Evolutionary conservation across 2,888 invertebrate genomes (phyloP), one percentile per base, ranked within the genome.

Genomic region (Oscheius onirici): DNA sequence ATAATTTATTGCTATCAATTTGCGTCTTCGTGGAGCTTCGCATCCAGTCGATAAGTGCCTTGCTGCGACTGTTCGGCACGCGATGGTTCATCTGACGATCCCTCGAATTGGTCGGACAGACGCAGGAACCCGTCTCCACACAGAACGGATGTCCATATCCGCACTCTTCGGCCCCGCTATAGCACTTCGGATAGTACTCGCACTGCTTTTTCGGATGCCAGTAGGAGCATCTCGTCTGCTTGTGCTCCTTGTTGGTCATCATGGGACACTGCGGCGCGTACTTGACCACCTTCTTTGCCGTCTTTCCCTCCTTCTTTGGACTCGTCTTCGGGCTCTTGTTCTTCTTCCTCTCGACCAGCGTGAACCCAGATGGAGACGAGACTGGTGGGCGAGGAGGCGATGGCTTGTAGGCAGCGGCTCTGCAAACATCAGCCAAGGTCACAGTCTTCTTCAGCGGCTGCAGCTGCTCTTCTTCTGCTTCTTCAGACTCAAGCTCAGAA

Each of bases 151-250:
- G 66, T 1, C 17, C 52, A 22, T 66, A 66, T 0, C 66, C 52
- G 54, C 66, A 66, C 5, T 10, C 20, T 3, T 54, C 66, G 15
- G 66, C 66, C 15, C 43, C 54, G 10, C 17, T 10, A 20, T 17
- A 51, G 43, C 66, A 66, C 20, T 20, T 52, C 11, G 66, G 66
- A 13, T 52, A 66, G 41, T 51, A 66, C 17, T 49, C 49, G 26
- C 63, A 63, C 8, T 13, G 17, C 28, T 63, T 63, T n/a, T 46
- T 49, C 49, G 63, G 63, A 22, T 63, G 63, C 63, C 63, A 63
- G 49, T 63, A 63, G 63, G 13, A 0, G 49, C 63, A 63, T 3
- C 26, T 26, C 3, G n/a, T n/a, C 13, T 11, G 11, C 28, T 15
- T 11, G 10, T 49, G 63, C 8, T 46, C 28, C 26, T 63, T 26